Evolutionary conservation across 2,797 vertebrate species (phyloP).

Genomic region (Saxicola maurus): DNA sequence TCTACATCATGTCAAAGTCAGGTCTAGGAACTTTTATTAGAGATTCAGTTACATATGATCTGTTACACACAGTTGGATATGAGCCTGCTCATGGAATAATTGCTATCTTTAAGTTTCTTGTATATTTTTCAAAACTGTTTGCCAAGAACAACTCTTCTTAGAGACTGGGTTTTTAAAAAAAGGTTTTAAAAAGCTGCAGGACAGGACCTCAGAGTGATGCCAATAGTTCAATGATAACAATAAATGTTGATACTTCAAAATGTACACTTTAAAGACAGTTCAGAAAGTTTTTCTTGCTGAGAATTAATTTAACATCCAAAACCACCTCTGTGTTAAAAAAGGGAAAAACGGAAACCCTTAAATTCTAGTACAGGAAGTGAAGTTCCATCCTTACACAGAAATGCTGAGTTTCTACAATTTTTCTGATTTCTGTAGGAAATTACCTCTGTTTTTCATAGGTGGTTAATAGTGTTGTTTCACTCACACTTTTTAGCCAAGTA

Average conservation of each 20-base stretch:
- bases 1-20: not conserved
- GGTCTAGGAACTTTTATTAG: not conserved
- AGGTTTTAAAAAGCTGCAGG: not conserved
- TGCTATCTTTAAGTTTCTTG: not conserved
- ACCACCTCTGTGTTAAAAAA: not conserved
- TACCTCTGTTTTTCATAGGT: not conserved
- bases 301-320: not conserved
- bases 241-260: not conserved
- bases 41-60: not conserved
- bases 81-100: not conserved
- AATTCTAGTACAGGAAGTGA: not conserved
- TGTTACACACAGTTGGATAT: not conserved
- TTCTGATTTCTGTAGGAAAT: not conserved
- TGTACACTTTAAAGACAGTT: not conserved
- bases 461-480: not conserved
- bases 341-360: not conserved
- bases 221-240: not conserved
- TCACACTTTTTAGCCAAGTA: not conserved
- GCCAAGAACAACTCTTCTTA: not conserved
- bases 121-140: not conserved
- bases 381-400: not conserved
- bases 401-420: not conserved
- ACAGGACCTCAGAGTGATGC: not conserved
- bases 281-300: not conserved
- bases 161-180: rapidly evolving